Base-by-base conservation (phyloP, 2,797 vertebrate species). In the Serranus cabrilla region DNA sequence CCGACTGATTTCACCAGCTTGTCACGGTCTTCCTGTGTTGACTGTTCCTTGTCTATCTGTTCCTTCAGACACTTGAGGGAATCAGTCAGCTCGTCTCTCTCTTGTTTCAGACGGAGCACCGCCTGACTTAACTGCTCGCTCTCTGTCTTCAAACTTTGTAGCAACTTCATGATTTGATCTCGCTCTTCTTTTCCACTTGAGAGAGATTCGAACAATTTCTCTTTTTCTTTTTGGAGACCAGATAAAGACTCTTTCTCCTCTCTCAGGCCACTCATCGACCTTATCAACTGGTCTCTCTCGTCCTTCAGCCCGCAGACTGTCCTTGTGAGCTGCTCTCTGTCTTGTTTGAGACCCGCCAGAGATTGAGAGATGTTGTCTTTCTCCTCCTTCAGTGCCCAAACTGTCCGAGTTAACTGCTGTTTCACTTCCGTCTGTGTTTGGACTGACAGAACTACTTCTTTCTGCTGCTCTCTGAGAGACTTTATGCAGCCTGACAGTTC, bases 391-490 rank as follows among this genome's bases (percentile, higher is more conserved):
- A 93, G 78, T n/a, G 60, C 84, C 93, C 93, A 93, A 47, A 93
- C 81, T n/a, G 82, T 34, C 13, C 92, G 87, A 89, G 87, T 96
- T 89, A 88, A 91, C 75, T 89, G 93, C 14, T 96, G 94, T 34
- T 94, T 93, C 40, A 91, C 93, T 31, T 96, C 93, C 0, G 81
- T 95, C 78, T 91, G 42, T 3, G 82, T 89, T 66, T 81, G 94
- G 18, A 94, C 51, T 5, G 85, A 88, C 45, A 80, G 52, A 67
- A 78, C 17, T 1, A 84, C 88, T 46, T 94, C 89, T 69, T 56
- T 50, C 5, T 71, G 64, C 90, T 96, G 87, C 65, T 93, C 42
- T 90, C 83, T 43, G 88, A 95, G 62, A 89, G 84, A 69, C 11
- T 46, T 20, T 2, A 93, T 25, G 46, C 7, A 51, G 31, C n/a